Conservation (phyloP, 2,113 vertebrate genomes). For the Columba janthina region DNA sequence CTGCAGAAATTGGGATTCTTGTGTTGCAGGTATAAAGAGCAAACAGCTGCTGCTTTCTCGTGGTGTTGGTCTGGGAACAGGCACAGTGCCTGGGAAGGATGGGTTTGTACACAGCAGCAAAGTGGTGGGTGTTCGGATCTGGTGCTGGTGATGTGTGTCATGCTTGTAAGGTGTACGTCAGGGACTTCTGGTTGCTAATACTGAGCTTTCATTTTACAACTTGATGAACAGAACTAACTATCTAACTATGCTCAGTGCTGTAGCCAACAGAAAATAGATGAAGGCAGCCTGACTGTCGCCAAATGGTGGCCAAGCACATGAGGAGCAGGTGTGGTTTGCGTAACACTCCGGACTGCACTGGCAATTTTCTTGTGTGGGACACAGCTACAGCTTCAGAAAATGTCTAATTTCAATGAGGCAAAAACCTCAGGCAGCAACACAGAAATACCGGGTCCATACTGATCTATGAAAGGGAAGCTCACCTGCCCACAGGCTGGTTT, state of each 20-base stretch:
- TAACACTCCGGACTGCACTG: not conserved
- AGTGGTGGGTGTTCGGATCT: rapidly evolving
- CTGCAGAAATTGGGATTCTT: not conserved
- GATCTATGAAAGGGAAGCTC: not conserved
- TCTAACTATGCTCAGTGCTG: not conserved
- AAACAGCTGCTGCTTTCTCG: not conserved
- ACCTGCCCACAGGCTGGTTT: not conserved
- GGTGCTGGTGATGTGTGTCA: rapidly evolving
- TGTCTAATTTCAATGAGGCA: not conserved
- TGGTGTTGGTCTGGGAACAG: not conserved
- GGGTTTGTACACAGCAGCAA: not conserved
- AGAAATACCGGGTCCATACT: not conserved
- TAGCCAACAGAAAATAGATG: not conserved
- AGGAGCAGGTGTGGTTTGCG: not conserved
- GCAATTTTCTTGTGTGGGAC: rapidly evolving
- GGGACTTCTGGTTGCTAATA: not conserved
- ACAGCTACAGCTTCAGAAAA: not conserved
- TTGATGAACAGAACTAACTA: not conserved
- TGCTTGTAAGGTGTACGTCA: not conserved
- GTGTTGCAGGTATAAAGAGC: not conserved
- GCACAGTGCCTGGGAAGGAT: rapidly evolving
- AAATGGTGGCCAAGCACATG: not conserved
- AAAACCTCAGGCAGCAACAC: not conserved
- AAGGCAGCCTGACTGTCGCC: not conserved
- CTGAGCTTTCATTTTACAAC: not conserved